Conservation (phyloP, 2,888 invertebrate genomes). For the Parapristionchus giblindavisi region DNA sequence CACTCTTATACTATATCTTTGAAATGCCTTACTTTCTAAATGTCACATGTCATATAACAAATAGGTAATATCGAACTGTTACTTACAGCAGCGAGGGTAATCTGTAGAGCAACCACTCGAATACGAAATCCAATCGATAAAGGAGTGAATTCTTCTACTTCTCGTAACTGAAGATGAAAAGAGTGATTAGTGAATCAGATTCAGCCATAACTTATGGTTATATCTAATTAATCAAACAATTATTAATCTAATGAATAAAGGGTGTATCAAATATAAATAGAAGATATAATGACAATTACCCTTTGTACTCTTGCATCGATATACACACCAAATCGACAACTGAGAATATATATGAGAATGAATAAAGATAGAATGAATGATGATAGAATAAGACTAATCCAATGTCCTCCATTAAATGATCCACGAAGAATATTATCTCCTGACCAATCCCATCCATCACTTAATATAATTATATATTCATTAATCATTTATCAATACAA, state of each 20-base stretch:
- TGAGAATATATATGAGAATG: constrained; percentile 11
- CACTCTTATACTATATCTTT: too few relatives aligned
- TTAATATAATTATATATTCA: too few relatives aligned
- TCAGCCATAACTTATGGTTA: not conserved
- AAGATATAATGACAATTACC: too few relatives aligned
- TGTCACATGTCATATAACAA: too few relatives aligned
- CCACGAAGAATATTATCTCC: constrained; percentile 27
- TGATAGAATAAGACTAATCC: not conserved
- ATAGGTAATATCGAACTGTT: too few relatives aligned
- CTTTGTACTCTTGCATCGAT: constrained; percentile 29
- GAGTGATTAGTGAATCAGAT: not conserved
- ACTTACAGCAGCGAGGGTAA: constrained; percentile 23
- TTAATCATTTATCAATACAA: too few relatives aligned
- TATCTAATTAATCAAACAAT: not conserved
- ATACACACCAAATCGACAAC: constrained; percentile 22
- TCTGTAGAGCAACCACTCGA: constrained; percentile 19
- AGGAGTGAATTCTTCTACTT: constrained; percentile 38
- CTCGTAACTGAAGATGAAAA: constrained; percentile 8
- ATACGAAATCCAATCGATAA: constrained; percentile 33
- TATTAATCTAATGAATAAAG: not conserved
- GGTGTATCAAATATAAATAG: too few relatives aligned
- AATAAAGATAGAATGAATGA: not conserved
- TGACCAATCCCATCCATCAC: constrained; percentile 37
- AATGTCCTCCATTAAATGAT: not conserved
- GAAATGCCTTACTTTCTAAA: too few relatives aligned